Base-by-base conservation (phyloP, 1,140 invertebrate genomes). In the Diachasmimorpha longicaudata region DNA sequence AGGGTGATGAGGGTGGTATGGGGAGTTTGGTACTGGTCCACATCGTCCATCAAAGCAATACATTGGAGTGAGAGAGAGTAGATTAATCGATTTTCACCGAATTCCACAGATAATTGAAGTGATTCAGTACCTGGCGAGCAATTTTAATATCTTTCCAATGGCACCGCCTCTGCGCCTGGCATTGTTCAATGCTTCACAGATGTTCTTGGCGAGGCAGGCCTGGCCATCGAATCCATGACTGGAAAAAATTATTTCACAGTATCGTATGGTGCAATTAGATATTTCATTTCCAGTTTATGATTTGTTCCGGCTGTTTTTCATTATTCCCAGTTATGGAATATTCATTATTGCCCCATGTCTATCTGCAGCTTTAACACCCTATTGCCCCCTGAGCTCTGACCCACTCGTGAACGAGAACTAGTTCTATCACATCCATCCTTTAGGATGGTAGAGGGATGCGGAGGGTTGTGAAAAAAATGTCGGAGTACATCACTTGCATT, bases 141-240 rank as follows among this genome's bases (percentile, higher is more conserved):
- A 74, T 77, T 84, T 84, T 44, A 88, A 79, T 79, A 89, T 86
- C 79, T 89, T 89, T 23, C 79, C 75, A 21, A 89, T 74, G 6
- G 86, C 83, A 4, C 88, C 87, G 31, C 82, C 81, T 10, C 78
- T 81, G 0, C 48, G 75, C 10, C 58, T 70, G 4, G 77, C 71
- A 66, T 85, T 85, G 6, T 85, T 77, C 58, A 83, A 77, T 16
- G 88, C 82, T 58, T 91, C 88, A 48, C 92, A 92, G 25, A 93
- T 83, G 76, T 91, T 84, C 46, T 90, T 90, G 16, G 90, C 79
- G 0, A 92, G 80, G 75, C 92, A 93, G 55, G 90, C 88, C 78
- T 85, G 85, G 1, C 91, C 91, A 55, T 89, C 81, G 78, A 90
- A 89, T 0, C 91, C 91, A 44, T 91, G 84, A 77, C 92, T 93